Evolutionary conservation across 1,140 invertebrate genomes (phyloP).

Genomic region (Aphaenogaster rudis): DNA sequence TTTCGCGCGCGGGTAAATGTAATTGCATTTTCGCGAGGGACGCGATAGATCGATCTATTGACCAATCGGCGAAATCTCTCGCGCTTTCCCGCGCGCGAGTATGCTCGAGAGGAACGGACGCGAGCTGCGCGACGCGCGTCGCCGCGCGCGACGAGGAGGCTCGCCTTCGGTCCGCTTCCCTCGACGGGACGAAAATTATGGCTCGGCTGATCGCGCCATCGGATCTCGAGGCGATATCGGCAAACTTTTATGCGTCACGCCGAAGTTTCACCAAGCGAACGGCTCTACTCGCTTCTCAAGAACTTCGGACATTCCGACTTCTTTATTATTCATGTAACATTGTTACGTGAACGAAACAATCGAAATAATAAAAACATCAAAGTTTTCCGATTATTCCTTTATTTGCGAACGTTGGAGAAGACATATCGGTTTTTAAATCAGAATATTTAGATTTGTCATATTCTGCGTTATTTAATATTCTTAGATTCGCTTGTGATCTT

Average conservation of each 20-base stretch:
- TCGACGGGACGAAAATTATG: slow-evolving; percentile 63
- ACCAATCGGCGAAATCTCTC: slow-evolving; percentile 76
- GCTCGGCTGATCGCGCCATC: slow-evolving; percentile 29
- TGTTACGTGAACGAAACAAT: background rate
- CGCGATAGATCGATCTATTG: slow-evolving; percentile 73
- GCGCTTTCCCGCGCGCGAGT: slow-evolving; percentile 78
- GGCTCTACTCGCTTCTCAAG: background rate
- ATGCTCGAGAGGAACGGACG: slow-evolving; percentile 67
- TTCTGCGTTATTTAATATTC: background rate
- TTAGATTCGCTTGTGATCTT: background rate
- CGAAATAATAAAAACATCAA: background rate
- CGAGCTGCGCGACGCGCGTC: slow-evolving; percentile 74
- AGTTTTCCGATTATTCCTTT: background rate
- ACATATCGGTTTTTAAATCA: background rate
- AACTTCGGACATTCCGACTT: background rate
- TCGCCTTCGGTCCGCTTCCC: slow-evolving; percentile 41
- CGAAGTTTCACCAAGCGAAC: slow-evolving; percentile 55
- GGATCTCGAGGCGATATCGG: slow-evolving; percentile 35
- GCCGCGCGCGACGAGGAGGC: slow-evolving; percentile 70
- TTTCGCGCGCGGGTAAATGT: slow-evolving; percentile 76
- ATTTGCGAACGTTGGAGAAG: background rate
- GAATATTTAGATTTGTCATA: background rate
- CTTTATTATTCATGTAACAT: background rate
- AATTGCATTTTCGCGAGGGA: slow-evolving; percentile 81
- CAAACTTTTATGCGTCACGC: slow-evolving; percentile 33